phyloP scores from a whole-genome alignment of 2,888 invertebrate species.

The Dasypolia templi region DNA sequence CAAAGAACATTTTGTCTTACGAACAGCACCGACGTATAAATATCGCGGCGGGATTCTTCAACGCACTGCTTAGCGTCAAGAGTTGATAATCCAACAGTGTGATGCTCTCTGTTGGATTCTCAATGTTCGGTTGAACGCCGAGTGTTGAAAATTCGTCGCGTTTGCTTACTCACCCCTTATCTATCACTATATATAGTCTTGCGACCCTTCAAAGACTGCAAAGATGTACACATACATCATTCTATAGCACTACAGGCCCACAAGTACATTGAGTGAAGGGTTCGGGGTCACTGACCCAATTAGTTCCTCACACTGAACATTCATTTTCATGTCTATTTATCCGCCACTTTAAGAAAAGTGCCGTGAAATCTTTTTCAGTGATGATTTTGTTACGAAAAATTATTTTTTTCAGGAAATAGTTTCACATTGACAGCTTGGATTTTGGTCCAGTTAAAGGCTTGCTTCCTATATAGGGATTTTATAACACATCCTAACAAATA shows the following conservation, averaged over 20 bases:
- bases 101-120: too few species aligned
- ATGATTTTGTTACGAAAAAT: constrained; percentile 13
- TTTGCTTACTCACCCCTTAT: not conserved
- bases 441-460: too few species aligned
- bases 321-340: constrained; percentile 44
- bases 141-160: too few species aligned
- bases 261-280: constrained; percentile 31
- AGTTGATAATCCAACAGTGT: too few species aligned
- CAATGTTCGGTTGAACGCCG: too few species aligned
- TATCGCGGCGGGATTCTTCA: too few species aligned
- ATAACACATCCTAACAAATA: too few species aligned
- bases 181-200: constrained; percentile 23
- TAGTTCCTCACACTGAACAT: constrained; percentile 32
- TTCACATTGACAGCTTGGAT: not conserved
- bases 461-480: too few species aligned
- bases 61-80: too few species aligned
- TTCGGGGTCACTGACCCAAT: constrained; percentile 61
- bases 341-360: constrained; percentile 30
- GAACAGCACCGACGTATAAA: too few species aligned
- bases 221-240: not conserved
- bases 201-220: constrained; percentile 27
- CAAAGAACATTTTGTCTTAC: not conserved
- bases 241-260: not conserved
- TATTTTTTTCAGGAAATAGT: not conserved
- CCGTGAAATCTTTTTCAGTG: constrained; percentile 15